These are phyloP conservation scores for Eudyptes chrysolophus DNA, from an alignment of 2,113 vertebrate species.

Conservation along the genomic window DNA sequence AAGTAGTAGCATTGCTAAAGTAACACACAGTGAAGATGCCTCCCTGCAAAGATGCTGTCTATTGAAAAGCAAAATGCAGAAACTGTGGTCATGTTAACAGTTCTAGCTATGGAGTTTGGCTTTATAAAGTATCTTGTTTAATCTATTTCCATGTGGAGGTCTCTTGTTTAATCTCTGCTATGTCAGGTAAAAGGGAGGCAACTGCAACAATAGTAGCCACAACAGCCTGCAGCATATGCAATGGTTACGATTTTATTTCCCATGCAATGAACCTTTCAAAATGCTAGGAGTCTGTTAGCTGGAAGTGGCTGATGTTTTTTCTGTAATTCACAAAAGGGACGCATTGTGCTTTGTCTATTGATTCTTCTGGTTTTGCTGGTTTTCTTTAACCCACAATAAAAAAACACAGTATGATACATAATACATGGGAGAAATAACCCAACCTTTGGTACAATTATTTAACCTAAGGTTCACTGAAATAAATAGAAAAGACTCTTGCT, in stretches of 20 bases:
- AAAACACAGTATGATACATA: neutral
- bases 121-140: constrained; percentile 29
- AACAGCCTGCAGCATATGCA: neutral
- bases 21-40: neutral
- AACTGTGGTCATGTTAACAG: neutral
- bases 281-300: neutral
- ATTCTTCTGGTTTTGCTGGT: neutral
- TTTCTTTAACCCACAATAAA: neutral
- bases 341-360: neutral
- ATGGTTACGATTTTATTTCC: neutral
- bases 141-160: constrained; percentile 24
- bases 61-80: neutral
- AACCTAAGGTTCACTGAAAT: neutral
- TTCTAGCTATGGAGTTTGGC: neutral
- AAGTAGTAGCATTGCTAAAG: neutral
- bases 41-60: neutral
- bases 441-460: neutral
- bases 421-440: neutral
- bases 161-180: constrained; percentile 10
- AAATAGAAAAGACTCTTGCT: neutral
- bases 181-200: neutral
- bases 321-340: neutral
- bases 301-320: neutral
- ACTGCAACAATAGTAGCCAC: neutral
- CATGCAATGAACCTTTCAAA: constrained; percentile 14